Conservation (phyloP, 2,888 invertebrate genomes). For the Galeopsomyia nigrocyanea region DNA sequence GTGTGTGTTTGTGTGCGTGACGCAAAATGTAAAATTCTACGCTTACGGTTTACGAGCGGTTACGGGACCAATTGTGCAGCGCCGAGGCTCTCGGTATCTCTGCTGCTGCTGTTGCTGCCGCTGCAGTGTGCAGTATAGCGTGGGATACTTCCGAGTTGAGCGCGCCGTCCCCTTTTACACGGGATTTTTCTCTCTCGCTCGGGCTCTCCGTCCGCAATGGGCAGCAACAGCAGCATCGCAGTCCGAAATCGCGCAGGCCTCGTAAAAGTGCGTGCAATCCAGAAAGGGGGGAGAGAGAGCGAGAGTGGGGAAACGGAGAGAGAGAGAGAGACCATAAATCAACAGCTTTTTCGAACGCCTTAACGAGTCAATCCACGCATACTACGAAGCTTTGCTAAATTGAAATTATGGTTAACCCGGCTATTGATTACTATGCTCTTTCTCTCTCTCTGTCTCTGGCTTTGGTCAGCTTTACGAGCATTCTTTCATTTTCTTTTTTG, state of each 20-base stretch:
- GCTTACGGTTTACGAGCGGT: not conserved
- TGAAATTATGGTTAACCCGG: constrained; percentile 28
- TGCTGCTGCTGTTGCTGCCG: not conserved
- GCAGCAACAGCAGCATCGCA: not conserved
- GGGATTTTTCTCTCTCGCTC: too few species aligned
- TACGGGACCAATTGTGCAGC: constrained; percentile 13
- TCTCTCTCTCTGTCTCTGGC: constrained; percentile 1
- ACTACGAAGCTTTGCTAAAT: constrained; percentile 37
- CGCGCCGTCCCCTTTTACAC: constrained; percentile 13
- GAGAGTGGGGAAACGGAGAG: not conserved
- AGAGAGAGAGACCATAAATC: constrained; percentile 27
- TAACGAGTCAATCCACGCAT: constrained; percentile 41
- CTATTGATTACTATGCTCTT: constrained; percentile 19
- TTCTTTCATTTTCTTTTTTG: too few species aligned
- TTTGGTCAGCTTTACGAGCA: constrained; percentile 18
- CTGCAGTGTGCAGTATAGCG: constrained; percentile 8
- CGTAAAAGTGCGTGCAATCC: constrained; percentile 29
- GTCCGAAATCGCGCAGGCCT: constrained; percentile 32
- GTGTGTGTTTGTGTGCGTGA: not conserved
- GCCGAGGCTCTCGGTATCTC: not conserved
- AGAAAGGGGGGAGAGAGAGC: not conserved
- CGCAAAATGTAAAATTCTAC: constrained; percentile 7
- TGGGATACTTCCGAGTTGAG: constrained; percentile 39
- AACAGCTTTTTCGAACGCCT: constrained; percentile 33
- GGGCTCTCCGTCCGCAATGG: not conserved